A percentile compares a stretch with the other conserved stretches of the same genome.
Conservation (phyloP, 2,797 vertebrate genomes). For the Perodicticus potto region DNA sequence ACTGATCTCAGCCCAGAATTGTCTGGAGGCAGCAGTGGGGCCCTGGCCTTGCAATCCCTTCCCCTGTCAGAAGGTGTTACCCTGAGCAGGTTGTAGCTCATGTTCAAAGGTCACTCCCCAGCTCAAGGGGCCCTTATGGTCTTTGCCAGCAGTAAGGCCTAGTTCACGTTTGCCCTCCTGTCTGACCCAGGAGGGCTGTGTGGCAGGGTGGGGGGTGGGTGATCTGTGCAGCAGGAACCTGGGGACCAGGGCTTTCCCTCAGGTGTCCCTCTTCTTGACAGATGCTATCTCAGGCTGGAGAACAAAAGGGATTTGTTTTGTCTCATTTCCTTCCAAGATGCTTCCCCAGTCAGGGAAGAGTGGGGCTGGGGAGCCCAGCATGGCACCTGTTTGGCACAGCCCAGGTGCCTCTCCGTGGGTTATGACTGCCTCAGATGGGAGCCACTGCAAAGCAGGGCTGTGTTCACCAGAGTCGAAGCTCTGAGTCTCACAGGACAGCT, state of each 20-base stretch:
- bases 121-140: neutral
- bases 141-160: neutral
- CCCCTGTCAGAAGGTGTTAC: neutral
- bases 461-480: accelerated
- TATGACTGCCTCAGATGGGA: too few relatives aligned
- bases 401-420: neutral
- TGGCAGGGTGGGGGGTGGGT: accelerated
- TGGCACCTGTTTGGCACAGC: neutral
- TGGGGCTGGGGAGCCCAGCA: too few relatives aligned
- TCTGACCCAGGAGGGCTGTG: accelerated
- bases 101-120: neutral
- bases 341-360: neutral
- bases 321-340: neutral
- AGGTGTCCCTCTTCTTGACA: accelerated
- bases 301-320: neutral
- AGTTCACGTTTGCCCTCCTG: too few relatives aligned
- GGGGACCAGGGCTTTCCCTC: neutral
- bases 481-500: neutral
- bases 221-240: accelerated
- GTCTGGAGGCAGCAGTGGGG: too few relatives aligned
- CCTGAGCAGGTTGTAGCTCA: neutral
- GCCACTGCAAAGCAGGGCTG: neutral
- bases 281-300: neutral
- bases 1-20: too few relatives aligned
- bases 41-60: neutral